phyloP scores from a whole-genome alignment of 2,888 invertebrate species.

The Altica lythri region DNA sequence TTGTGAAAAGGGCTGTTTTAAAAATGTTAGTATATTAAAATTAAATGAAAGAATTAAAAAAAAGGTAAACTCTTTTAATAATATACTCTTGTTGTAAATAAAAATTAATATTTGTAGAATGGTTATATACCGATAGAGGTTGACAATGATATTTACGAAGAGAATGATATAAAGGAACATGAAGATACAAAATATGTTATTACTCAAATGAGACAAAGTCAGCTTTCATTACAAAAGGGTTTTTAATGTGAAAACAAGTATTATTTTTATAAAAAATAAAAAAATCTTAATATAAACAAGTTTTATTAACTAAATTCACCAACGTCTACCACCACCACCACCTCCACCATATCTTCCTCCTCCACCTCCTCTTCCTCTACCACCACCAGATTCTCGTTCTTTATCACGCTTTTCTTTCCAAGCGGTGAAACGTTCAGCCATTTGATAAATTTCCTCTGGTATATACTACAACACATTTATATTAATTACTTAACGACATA shows the following conservation, averaged over 20 bases:
- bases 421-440: conserved; percentile 75
- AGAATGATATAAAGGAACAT: conserved; percentile 48
- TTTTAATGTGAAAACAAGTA: conserved; percentile 16
- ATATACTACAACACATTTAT: conserved; percentile 68
- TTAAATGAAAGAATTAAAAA: conserved; percentile 30
- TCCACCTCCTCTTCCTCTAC: conserved; percentile 39
- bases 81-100: too few species aligned
- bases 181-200: conserved; percentile 53
- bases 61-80: conserved; percentile 12
- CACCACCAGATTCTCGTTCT: conserved; percentile 47
- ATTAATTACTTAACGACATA: too few species aligned
- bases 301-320: conserved; percentile 19
- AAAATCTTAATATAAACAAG: conserved; percentile 6
- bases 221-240: conserved; percentile 39
- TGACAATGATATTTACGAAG: conserved; percentile 41
- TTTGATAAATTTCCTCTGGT: conserved; percentile 73
- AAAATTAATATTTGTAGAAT: too few species aligned
- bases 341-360: conserved; percentile 34
- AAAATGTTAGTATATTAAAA: conserved; percentile 43
- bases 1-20: conserved; percentile 36
- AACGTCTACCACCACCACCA: conserved; percentile 19
- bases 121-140: conserved; percentile 29
- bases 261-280: background rate
- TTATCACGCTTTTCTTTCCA: conserved; percentile 65
- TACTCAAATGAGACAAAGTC: conserved; percentile 51